Conservation (phyloP, 2,888 invertebrate species). For the Eubasilissa splendida region DNA sequence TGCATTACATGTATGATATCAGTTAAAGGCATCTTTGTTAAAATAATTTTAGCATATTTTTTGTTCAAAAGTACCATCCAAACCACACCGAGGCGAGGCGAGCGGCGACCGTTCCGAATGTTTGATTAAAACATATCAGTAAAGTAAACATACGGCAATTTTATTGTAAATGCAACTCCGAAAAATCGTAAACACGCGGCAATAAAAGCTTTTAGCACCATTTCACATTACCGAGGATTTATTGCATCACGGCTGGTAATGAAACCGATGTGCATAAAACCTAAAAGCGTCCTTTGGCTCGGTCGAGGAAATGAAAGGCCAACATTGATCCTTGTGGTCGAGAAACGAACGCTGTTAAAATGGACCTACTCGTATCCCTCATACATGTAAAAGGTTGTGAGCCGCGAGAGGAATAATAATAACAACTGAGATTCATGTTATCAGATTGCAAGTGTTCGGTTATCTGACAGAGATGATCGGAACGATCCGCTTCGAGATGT, state of each 20-base stretch:
- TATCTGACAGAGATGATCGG: conserved; percentile 11
- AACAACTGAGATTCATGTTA: neutral
- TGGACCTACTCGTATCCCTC: neutral
- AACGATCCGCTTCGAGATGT: neutral
- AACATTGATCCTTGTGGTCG: neutral
- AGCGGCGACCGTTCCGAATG: neutral
- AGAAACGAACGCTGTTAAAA: neutral
- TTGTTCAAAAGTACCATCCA: too few species aligned
- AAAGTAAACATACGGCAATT: conserved; percentile 28
- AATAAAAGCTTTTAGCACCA: conserved; percentile 44
- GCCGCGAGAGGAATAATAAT: neutral
- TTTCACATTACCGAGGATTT: conserved; percentile 37
- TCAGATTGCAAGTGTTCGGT: conserved; percentile 3
- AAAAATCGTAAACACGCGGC: conserved; percentile 40
- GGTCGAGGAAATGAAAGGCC: conserved; percentile 17
- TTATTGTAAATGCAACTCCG: conserved; percentile 39
- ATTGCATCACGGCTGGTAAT: conserved; percentile 41
- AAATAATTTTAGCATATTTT: too few species aligned
- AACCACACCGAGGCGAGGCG: too few species aligned
- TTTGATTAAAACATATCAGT: conserved; percentile 27
- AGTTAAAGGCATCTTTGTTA: too few species aligned
- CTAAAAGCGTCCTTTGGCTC: conserved; percentile 37
- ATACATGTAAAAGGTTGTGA: neutral
- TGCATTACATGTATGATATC: too few species aligned
- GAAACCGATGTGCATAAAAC: conserved; percentile 39